A percentile compares a stretch with the other conserved stretches of the same genome.
Evolutionary conservation across 2,888 invertebrate species (phyloP).

Genomic region (Sipunculus nudus): DNA sequence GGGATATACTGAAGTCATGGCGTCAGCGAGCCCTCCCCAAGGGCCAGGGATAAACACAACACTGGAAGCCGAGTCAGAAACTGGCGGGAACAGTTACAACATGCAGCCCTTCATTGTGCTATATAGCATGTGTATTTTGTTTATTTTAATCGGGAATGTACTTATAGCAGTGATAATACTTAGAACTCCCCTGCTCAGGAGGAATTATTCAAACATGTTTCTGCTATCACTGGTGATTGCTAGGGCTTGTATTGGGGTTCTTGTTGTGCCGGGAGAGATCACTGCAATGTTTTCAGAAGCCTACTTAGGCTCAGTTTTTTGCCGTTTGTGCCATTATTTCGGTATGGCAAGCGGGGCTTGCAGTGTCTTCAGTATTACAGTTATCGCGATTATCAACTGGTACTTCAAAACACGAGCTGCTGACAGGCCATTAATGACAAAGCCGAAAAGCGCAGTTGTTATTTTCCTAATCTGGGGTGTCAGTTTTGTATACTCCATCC

Average conservation of each 20-base stretch:
- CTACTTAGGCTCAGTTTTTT: slow-evolving; percentile 16
- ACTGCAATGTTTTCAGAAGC: slow-evolving; percentile 18
- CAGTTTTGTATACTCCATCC: slow-evolving; percentile 16
- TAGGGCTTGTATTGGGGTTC: slow-evolving; percentile 13
- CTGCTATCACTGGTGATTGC: slow-evolving; percentile 21
- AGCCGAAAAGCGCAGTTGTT: too few species aligned
- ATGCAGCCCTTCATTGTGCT: background rate
- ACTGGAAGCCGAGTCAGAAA: background rate
- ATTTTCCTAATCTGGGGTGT: slow-evolving; percentile 15
- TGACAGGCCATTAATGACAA: too few species aligned
- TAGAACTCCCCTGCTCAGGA: background rate
- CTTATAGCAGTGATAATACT: slow-evolving; percentile 1
- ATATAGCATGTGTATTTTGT: background rate
- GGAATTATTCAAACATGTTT: slow-evolving; percentile 14
- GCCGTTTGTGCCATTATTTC: slow-evolving; percentile 19
- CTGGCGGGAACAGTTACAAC: background rate
- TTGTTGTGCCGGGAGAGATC: slow-evolving; percentile 23
- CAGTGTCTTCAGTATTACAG: slow-evolving; percentile 13
- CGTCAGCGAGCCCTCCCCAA: too few species aligned
- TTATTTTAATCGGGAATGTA: slow-evolving; percentile 10
- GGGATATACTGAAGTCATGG: too few species aligned
- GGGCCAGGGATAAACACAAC: background rate
- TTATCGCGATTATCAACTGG: slow-evolving; percentile 16
- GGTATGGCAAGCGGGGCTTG: slow-evolving; percentile 3
- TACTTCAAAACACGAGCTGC: background rate